Conservation (phyloP, 2,113 vertebrate species). For the Tiliqua scincoides region DNA sequence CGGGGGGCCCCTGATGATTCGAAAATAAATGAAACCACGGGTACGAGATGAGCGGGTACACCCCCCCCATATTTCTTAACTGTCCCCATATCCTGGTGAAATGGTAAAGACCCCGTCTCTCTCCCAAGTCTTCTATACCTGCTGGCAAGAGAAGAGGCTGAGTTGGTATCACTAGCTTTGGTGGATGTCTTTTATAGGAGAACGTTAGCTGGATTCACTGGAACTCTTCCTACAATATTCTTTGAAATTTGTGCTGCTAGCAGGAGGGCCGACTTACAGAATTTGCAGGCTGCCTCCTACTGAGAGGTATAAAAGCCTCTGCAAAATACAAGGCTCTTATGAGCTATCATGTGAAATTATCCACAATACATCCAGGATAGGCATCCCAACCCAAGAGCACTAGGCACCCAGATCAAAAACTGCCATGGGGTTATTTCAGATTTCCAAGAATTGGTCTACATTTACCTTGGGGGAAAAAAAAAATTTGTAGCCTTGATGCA, state of each 20-base stretch:
- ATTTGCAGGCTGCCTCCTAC: background rate
- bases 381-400: background rate
- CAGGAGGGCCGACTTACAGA: background rate
- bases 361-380: background rate
- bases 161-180: no score
- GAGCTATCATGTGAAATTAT: background rate
- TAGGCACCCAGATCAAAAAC: background rate
- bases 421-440: background rate
- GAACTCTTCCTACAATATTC: background rate
- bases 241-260: background rate
- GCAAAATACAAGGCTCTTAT: background rate
- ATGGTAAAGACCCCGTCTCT: no score
- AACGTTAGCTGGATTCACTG: background rate
- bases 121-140: no score
- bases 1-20: no score
- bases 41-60: no score
- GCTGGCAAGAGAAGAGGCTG: no score
- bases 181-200: background rate
- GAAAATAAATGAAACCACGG: no score
- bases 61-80: no score
- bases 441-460: background rate
- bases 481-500: background rate
- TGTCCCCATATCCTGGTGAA: background rate
- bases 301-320: background rate
- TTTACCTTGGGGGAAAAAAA: background rate